phyloP scores from a whole-genome alignment of 1,140 invertebrate species.

The Drosophila prosaltans region DNA sequence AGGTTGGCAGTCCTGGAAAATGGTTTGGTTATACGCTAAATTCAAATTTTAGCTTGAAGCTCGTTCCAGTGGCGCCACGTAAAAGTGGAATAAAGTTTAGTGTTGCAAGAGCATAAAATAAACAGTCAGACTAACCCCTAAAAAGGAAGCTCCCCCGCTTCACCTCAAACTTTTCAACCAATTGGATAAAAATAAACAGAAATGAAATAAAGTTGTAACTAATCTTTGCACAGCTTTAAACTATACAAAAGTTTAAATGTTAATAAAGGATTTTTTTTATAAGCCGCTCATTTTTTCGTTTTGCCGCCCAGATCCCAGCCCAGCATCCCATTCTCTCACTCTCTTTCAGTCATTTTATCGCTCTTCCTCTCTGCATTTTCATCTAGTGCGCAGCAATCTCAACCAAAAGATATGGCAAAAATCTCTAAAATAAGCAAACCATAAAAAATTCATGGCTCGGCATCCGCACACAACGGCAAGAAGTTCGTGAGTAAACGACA shows the following conservation, averaged over 20 bases:
- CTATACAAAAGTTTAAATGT: not conserved
- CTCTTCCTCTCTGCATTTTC: conserved; percentile 27
- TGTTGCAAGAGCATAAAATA: conserved; percentile 53
- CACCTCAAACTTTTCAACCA: not conserved
- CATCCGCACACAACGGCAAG: conserved; percentile 61
- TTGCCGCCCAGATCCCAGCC: conserved; percentile 2
- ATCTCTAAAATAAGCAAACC: conserved; percentile 74
- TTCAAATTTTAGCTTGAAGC: not conserved
- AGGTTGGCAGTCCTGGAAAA: conserved; percentile 2
- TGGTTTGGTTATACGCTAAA: not conserved
- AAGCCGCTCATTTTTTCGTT: conserved; percentile 15
- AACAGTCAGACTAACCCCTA: conserved; percentile 47
- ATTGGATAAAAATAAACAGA: conserved; percentile 19
- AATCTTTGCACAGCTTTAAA: not conserved
- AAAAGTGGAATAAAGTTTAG: conserved; percentile 23
- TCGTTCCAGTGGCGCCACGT: conserved; percentile 12
- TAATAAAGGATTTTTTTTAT: not conserved
- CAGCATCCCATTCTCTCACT: conserved; percentile 5
- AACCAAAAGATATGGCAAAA: conserved; percentile 66
- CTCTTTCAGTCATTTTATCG: conserved; percentile 19
- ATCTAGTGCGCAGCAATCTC: conserved; percentile 67
- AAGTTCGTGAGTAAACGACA: conserved; percentile 77
- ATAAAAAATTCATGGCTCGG: conserved; percentile 77
- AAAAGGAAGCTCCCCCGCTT: conserved; percentile 7
- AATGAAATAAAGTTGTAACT: too few species aligned